Base-by-base conservation (phyloP, 2,888 invertebrate species). In the Boloria euphrosyne region DNA sequence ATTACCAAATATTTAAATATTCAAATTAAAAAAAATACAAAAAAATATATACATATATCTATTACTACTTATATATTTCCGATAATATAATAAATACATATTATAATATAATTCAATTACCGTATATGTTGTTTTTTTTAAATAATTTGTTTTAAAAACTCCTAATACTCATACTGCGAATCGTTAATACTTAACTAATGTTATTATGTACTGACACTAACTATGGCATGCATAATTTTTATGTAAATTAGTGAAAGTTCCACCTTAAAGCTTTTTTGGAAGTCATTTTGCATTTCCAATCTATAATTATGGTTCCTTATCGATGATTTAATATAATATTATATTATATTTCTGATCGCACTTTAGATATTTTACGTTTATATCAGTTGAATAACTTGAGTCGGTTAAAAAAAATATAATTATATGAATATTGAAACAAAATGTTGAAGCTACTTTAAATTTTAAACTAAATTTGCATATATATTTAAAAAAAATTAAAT, bases 1-100 rank as follows among this genome's bases (percentile, higher is more conserved):
- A 90, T 89, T 85, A 7, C 22, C 10, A 6, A 31, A 14, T 49
- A 59, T 49, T 59, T 49, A 10, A 59, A 49, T 16, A 31, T 17
- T 7, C 14, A 17, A 31, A n/a, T 43, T 31, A n/a, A 52, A 7
- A 31, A 31, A 7, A 31, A 27, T 27, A 27, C 3, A 0, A 27
- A 4, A 31, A 31, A 22, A 22, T 22, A 22, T 31, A 31, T 31
- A 31, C 10, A 38, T 38, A 38, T 38, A 10, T 31, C 2, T 31
- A 31, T 38, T 38, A 38, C 31, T 10, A 0, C 31, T 38, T 38
- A 38, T 38, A 2, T 38, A 2, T 38, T 7, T 0, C 31, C 31
- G 2, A 38, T 10, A 10, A 10, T 3, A 0, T 38, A 7, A 38
- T 38, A 10, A 2, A 38, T 38, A 38, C 3, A 10, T 1, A n/a